phyloP scores from a whole-genome alignment of 1,140 invertebrate genomes.

The Dufourea novaeangliae region DNA sequence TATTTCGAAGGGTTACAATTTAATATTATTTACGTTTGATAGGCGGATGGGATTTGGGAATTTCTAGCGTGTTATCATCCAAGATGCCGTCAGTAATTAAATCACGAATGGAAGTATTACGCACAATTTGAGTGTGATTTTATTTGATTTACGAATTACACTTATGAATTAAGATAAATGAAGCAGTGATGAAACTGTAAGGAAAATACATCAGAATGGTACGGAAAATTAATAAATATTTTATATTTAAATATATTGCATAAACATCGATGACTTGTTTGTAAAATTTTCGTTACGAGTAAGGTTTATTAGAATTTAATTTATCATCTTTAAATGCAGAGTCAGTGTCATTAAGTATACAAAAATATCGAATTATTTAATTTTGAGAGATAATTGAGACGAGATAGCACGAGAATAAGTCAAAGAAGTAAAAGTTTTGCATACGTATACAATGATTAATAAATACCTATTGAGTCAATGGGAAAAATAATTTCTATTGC shows the following conservation, averaged over 20 bases:
- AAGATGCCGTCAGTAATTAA: slow-evolving; percentile 24
- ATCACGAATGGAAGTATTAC: background rate
- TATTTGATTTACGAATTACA: no score
- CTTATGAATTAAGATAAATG: background rate
- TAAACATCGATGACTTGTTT: background rate
- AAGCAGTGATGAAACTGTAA: background rate
- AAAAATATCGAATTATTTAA: background rate
- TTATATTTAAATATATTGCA: background rate
- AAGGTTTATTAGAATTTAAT: background rate
- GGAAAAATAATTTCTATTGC: background rate
- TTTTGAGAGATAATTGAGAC: no score
- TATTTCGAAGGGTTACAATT: slow-evolving; percentile 1
- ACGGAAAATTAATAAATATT: background rate
- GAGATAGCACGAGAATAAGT: background rate
- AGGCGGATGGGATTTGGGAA: slow-evolving; percentile 23
- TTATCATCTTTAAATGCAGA: background rate
- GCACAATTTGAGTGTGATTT: slow-evolving; percentile 15
- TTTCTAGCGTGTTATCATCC: slow-evolving; percentile 31
- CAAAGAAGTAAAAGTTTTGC: background rate
- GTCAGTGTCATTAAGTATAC: background rate
- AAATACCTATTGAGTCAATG: background rate
- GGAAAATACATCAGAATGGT: background rate
- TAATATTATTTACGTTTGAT: slow-evolving; percentile 11
- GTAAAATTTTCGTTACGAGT: background rate
- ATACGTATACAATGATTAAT: background rate